Conservation (phyloP, 2,113 vertebrate species). For the Pterocles orientalis region DNA sequence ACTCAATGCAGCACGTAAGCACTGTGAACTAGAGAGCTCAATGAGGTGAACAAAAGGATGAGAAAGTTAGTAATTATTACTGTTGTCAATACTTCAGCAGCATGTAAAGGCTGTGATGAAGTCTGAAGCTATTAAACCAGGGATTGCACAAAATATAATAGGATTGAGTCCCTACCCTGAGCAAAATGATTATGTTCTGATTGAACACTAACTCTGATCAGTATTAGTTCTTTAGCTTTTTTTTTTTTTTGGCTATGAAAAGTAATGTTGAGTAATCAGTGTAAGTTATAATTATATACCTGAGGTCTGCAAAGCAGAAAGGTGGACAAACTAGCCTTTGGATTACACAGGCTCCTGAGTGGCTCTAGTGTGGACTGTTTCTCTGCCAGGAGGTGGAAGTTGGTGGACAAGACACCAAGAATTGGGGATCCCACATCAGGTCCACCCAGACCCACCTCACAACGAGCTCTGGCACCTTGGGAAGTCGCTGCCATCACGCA, state of each 20-base stretch:
- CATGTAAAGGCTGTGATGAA: not conserved
- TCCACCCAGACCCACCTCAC: not conserved
- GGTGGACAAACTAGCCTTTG: not conserved
- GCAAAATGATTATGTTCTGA: not conserved
- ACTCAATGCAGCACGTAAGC: not conserved
- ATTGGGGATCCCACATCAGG: accelerated
- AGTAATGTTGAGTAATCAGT: not conserved
- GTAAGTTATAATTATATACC: not conserved
- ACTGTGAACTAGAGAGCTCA: not conserved
- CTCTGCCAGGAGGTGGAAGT: not conserved
- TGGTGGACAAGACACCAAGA: not conserved
- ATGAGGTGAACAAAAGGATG: not conserved
- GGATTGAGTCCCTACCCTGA: not conserved
- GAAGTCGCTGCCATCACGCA: not conserved
- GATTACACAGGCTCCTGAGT: not conserved
- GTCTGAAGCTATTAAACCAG: not conserved
- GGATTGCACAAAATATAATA: not conserved
- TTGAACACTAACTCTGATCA: not conserved
- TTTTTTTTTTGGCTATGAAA: not conserved
- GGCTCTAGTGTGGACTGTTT: not conserved
- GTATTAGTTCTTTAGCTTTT: not conserved
- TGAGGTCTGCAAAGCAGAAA: not conserved
- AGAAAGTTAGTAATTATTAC: not conserved
- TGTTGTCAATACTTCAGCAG: not conserved
- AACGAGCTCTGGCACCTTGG: not conserved